phyloP scores from a whole-genome alignment of 2,888 invertebrate genomes.

The Pachymerium ferrugineum region DNA sequence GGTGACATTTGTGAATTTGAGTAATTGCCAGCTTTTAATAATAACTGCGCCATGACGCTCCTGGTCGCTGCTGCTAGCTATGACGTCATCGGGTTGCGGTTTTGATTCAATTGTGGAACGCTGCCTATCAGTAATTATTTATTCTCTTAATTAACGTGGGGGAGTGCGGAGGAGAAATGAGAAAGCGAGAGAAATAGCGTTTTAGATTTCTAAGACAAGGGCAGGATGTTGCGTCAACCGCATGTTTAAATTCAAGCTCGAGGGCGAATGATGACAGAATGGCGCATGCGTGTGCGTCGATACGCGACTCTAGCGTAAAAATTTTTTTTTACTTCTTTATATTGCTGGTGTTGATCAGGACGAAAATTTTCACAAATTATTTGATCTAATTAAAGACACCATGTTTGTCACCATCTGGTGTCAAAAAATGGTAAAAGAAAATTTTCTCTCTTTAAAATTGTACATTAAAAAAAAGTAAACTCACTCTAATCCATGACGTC shows the following conservation, averaged over 20 bases:
- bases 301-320: not conserved
- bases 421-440: not conserved
- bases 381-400: not conserved
- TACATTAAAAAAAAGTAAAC: not conserved
- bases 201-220: conserved; percentile 4
- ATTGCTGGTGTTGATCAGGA: not conserved
- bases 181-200: not conserved
- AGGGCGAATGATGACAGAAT: not conserved
- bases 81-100: conserved; percentile 30
- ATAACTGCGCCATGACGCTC: not conserved
- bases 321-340: not conserved
- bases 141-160: conserved; percentile 31
- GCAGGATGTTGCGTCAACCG: not conserved
- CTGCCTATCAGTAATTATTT: conserved; percentile 31
- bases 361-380: not conserved
- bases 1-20: not conserved
- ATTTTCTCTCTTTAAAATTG: not conserved
- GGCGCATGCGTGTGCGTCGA: not conserved
- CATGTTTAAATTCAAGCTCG: conserved; percentile 8
- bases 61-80: not conserved
- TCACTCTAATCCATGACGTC: not conserved
- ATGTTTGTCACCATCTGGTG: not conserved
- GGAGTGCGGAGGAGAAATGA: not conserved
- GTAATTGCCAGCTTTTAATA: conserved; percentile 13
- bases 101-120: conserved; percentile 31